Conservation (phyloP, 2,888 invertebrate genomes). For the Criorhina ranunculi region DNA sequence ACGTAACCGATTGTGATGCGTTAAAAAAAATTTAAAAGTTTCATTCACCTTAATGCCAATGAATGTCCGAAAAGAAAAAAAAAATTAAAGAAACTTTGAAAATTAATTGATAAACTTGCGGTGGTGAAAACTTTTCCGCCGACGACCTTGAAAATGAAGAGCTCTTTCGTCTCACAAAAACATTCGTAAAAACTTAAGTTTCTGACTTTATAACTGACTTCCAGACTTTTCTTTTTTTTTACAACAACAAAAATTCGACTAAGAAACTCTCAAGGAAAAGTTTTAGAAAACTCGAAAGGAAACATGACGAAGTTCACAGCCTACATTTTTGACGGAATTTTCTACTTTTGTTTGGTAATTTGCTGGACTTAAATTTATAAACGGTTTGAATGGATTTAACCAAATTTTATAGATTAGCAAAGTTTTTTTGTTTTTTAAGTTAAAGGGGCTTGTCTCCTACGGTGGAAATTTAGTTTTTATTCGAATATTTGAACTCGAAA, state of each 20-base stretch:
- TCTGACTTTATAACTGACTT: slow-evolving; percentile 44
- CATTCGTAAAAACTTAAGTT: slow-evolving; percentile 30
- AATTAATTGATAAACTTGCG: slow-evolving; percentile 73
- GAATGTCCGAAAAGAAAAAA: slow-evolving; percentile 23
- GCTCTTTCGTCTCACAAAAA: slow-evolving; percentile 19
- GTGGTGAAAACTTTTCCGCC: slow-evolving; percentile 60
- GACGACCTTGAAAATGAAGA: slow-evolving; percentile 61
- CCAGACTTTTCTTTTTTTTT: slow-evolving; percentile 35
- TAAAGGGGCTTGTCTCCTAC: background rate
- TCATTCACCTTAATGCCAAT: slow-evolving; percentile 14
- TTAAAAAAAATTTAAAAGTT: background rate
- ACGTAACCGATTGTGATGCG: background rate
- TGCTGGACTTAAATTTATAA: background rate
- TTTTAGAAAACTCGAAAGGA: slow-evolving; percentile 20
- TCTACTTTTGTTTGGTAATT: background rate
- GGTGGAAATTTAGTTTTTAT: too few relatives aligned
- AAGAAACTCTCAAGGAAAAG: slow-evolving; percentile 32
- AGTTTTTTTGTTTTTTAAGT: background rate
- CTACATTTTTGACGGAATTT: slow-evolving; percentile 4
- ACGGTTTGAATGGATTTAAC: slow-evolving; percentile 3
- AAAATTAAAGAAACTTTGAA: slow-evolving; percentile 50
- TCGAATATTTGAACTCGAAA: too few relatives aligned
- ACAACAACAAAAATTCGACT: slow-evolving; percentile 16
- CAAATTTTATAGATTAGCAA: background rate
- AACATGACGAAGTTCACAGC: slow-evolving; percentile 20